Evolutionary conservation across 2,797 vertebrate species (phyloP), one percentile per base, ranked within the genome.

Genomic region (Clarias laeviceps): DNA sequence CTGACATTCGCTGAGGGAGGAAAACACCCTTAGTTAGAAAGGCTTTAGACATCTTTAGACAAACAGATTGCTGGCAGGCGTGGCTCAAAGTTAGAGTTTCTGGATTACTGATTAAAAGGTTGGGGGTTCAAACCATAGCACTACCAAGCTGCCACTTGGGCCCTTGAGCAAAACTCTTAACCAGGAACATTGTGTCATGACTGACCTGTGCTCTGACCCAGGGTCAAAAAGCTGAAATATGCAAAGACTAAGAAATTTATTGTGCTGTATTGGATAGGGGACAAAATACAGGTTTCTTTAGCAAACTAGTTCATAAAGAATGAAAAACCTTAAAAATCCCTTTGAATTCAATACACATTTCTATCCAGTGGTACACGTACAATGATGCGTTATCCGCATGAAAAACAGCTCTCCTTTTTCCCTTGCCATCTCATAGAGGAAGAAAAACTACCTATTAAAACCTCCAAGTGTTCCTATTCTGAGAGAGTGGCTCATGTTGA

Each of bases 371-470:
- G 37, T 50, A 78, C 32, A 40, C 9, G 34, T 18, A 56, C 45
- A 27, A 82, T 69, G 85, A 91, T 90, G 72, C 85, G 84, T 57
- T 89, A 91, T 92, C 91, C 88, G 88, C 66, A 24, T 86, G 86
- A 80, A 78, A 37, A 84, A 87, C 59, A 87, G 79, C 37, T 40
- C 17, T 57, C 86, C 76, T 83, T 86, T 78, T 80, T 64, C 59
- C 32, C 37, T 2, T 79, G 82, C 85, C 88, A 90, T 87, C 81
- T 87, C 83, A 88, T 80, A 86, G 87, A 91, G 84, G 89, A 84
- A 85, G 80, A 90, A 87, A 90, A 84, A 85, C 85, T 90, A 86
- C 83, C 82, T 87, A 76, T 91, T 89, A 90, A 90, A 83, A 84
- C 74, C 64, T 64, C 65, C 50, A 83, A 88, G 82, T 68, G 37